phyloP scores from a whole-genome alignment of 2,113 vertebrate genomes.

The Solea senegalensis region DNA sequence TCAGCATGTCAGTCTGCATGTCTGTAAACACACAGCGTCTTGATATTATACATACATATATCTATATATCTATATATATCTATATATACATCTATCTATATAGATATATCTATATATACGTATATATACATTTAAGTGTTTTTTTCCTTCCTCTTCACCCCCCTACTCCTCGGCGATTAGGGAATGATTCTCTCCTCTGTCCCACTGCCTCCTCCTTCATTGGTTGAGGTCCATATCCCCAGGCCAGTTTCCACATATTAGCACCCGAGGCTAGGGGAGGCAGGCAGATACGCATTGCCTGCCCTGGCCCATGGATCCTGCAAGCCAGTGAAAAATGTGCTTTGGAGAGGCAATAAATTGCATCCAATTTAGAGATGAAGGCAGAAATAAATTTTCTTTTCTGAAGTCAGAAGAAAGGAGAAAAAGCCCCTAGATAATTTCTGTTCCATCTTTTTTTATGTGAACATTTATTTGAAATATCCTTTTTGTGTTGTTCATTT shows the following conservation, averaged over 20 bases:
- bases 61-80: too few species aligned
- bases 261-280: constrained; percentile 81
- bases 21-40: constrained; percentile 76
- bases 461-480: constrained; percentile 79
- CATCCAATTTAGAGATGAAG: constrained; percentile 89
- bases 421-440: constrained; percentile 77
- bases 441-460: constrained; percentile 74
- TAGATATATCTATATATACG: constrained; percentile 42
- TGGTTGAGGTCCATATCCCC: constrained; percentile 76
- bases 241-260: constrained; percentile 84
- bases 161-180: constrained; percentile 73
- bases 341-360: constrained; percentile 87
- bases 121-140: constrained; percentile 29
- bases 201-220: constrained; percentile 75
- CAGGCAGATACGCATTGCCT: constrained; percentile 83
- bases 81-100: too few species aligned
- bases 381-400: constrained; percentile 88
- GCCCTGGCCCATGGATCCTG: constrained; percentile 79
- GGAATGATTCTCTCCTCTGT: constrained; percentile 79
- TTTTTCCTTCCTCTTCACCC: constrained; percentile 41
- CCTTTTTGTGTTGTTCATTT: constrained; percentile 75
- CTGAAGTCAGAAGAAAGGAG: constrained; percentile 80
- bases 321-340: constrained; percentile 86
- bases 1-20: constrained; percentile 71
- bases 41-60: too few species aligned